Conservation (phyloP, 2,888 invertebrate species). For the Phytoseiulus persimilis region DNA sequence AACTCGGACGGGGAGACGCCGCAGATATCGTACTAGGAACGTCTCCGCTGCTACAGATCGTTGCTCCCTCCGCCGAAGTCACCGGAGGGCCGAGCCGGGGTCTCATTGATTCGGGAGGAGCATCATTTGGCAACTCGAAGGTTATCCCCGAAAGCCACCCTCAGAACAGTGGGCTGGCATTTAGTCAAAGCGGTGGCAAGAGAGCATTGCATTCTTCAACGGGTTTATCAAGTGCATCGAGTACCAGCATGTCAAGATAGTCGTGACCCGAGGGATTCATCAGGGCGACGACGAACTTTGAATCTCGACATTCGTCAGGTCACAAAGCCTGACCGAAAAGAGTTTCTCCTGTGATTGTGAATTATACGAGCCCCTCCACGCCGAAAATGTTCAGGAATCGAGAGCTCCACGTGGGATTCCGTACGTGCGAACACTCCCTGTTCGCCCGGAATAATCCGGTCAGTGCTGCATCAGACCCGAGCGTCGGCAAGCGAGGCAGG, state of each 20-base stretch:
- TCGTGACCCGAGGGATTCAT: not conserved
- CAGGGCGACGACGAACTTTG: no score
- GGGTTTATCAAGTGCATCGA: constrained; percentile 19
- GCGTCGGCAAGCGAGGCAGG: no score
- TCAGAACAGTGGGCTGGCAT: constrained; percentile 22
- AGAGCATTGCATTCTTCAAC: constrained; percentile 15
- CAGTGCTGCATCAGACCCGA: no score
- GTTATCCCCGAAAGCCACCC: constrained; percentile 32
- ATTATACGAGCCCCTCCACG: no score
- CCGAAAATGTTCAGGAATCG: no score
- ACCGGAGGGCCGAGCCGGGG: constrained; percentile 41
- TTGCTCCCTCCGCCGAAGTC: constrained; percentile 44
- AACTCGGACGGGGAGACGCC: constrained; percentile 59
- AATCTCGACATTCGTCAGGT: no score
- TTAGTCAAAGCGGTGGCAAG: constrained; percentile 9
- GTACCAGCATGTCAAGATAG: constrained; percentile 30
- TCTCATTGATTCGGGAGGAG: constrained; percentile 43
- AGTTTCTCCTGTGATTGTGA: no score
- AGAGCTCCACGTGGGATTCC: no score
- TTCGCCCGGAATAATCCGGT: no score
- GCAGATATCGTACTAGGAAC: constrained; percentile 57
- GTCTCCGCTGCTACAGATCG: constrained; percentile 53
- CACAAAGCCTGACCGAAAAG: no score
- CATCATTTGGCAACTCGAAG: not conserved
- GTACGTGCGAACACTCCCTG: no score